Evolutionary conservation across 2,113 vertebrate genomes (phyloP).

Genomic region (Jacana jacana): DNA sequence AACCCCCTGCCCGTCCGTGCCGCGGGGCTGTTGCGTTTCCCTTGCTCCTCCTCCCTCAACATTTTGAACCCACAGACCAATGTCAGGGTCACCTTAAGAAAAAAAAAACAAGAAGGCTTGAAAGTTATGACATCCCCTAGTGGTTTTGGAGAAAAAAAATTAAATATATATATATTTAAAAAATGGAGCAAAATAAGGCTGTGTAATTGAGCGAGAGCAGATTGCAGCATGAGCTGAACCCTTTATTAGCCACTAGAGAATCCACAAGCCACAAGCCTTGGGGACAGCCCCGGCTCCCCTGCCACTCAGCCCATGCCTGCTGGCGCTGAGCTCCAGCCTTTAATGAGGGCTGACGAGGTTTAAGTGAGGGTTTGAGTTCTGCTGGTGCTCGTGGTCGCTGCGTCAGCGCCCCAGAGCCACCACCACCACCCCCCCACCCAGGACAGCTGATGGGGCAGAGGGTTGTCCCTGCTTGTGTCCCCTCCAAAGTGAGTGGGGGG

Average conservation of each 20-base stretch:
- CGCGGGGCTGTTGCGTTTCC: background rate
- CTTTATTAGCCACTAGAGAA: background rate
- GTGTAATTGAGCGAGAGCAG: background rate
- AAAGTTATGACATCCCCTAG: background rate
- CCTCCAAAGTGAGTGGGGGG: rapidly evolving
- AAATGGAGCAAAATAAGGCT: background rate
- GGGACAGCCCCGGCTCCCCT: background rate
- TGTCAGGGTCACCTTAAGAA: background rate
- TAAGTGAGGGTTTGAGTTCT: background rate
- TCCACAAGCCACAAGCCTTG: background rate
- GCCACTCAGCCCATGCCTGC: background rate
- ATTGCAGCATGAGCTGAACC: background rate
- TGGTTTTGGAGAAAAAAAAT: too few relatives aligned
- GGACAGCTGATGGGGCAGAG: background rate
- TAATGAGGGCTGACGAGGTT: background rate
- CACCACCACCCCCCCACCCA: rapidly evolving
- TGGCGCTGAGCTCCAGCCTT: background rate
- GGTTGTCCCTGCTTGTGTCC: rapidly evolving
- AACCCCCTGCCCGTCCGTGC: rapidly evolving
- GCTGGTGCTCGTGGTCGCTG: background rate
- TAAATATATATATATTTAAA: too few relatives aligned
- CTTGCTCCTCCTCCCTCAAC: background rate
- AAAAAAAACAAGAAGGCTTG: background rate
- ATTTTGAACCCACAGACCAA: background rate
- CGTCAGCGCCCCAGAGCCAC: rapidly evolving